Percentiles rank a stretch among this genome's conserved stretches.
Evolutionary conservation across 2,888 invertebrate species (phyloP).

Genomic region (Orthonevra nobilis): DNA sequence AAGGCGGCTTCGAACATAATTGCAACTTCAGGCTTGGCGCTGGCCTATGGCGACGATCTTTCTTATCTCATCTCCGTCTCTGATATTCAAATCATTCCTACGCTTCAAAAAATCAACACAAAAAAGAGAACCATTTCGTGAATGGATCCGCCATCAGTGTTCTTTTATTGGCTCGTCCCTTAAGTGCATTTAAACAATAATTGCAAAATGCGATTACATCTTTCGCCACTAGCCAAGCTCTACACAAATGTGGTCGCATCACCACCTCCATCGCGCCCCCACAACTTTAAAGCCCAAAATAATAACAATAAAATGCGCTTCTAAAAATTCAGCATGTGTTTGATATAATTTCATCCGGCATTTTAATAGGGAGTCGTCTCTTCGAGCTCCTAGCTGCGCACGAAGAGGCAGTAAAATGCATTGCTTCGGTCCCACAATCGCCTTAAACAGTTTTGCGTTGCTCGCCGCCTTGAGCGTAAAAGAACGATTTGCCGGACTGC

Average conservation of each 20-base stretch:
- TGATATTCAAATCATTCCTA: too few relatives aligned
- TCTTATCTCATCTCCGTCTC: too few relatives aligned
- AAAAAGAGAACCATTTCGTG: too few relatives aligned
- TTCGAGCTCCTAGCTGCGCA: background rate
- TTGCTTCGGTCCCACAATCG: background rate
- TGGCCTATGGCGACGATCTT: too few relatives aligned
- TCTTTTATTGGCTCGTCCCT: background rate
- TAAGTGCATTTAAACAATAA: conserved; percentile 39
- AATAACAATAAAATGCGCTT: conserved; percentile 46
- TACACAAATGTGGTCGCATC: conserved; percentile 37
- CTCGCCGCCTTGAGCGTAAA: background rate
- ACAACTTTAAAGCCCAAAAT: conserved; percentile 34
- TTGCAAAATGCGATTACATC: conserved; percentile 15
- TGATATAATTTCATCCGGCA: conserved; percentile 64
- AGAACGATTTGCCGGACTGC: conserved; percentile 22
- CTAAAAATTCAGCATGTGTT: conserved; percentile 59
- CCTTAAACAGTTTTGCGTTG: conserved; percentile 24
- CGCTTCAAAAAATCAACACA: too few relatives aligned
- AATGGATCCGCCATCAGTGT: conserved; percentile 11
- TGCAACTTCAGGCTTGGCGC: too few relatives aligned
- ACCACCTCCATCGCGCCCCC: conserved; percentile 4
- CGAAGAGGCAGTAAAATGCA: conserved; percentile 22
- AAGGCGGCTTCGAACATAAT: too few relatives aligned
- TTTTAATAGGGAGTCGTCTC: conserved; percentile 21
- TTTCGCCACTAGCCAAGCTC: conserved; percentile 2